phyloP scores from a whole-genome alignment of 2,113 vertebrate genomes.

The Equus przewalskii region DNA sequence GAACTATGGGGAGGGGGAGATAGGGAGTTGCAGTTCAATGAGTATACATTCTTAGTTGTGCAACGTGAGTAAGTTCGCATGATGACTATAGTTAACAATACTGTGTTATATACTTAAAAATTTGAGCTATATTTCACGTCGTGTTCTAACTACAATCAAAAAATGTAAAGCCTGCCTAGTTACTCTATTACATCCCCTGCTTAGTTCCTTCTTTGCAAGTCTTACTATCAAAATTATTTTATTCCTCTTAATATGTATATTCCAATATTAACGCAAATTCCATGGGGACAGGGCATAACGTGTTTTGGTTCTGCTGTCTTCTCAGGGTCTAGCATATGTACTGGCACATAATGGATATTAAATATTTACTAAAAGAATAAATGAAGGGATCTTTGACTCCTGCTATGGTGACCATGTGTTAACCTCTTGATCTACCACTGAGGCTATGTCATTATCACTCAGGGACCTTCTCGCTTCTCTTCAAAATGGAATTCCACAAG shows the following conservation, averaged over 20 bases:
- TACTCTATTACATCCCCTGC: neutral
- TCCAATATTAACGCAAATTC: neutral
- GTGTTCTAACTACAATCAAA: neutral
- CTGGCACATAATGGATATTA: neutral
- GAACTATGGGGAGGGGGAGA: too few species aligned
- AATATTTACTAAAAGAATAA: neutral
- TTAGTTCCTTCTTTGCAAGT: neutral
- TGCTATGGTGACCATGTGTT: neutral
- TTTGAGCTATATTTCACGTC: neutral
- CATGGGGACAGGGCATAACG: accelerated
- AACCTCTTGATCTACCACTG: neutral
- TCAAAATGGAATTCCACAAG: neutral
- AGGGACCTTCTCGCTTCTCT: neutral
- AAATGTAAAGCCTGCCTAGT: neutral
- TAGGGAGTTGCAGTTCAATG: neutral
- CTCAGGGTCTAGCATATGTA: neutral
- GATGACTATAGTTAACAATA: neutral
- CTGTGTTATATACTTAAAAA: neutral
- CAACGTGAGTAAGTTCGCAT: too few species aligned
- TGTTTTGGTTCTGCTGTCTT: neutral
- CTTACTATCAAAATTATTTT: neutral
- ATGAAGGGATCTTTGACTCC: neutral
- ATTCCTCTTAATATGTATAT: neutral
- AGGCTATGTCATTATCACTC: neutral
- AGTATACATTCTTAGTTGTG: neutral